Evolutionary conservation across 2,113 vertebrate genomes (phyloP), one percentile per base, ranked within the genome.

Genomic region (Atherinomorus stipes): DNA sequence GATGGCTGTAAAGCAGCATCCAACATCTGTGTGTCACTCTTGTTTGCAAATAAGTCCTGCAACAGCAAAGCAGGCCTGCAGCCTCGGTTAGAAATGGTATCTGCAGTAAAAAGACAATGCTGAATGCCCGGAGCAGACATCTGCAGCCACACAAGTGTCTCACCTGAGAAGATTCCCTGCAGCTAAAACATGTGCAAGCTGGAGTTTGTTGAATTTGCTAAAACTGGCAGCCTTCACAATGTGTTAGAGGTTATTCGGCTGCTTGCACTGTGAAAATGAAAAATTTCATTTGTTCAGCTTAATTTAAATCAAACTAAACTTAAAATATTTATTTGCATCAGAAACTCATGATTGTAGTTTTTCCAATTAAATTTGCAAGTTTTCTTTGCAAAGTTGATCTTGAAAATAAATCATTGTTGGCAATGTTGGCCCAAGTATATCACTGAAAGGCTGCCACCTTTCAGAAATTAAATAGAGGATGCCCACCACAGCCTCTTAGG

Each of bases 11-110:
- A 34, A 34, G 31, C 8, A 34, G 8, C 31, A 34, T 34, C 78
- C 31, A 51, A 58, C 62, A 65, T 28, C 74, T 75, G 73, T 77
- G 64, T 73, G 85, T 73, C 78, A 76, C 72, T 72, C 67, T 28
- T 65, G 64, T 63, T 76, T 51, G 82, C 61, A 69, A 64, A 80
- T 73, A 63, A 80, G 78, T 60, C 52, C 11, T 54, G 26, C 25
- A 31, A 23, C 75, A 73, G 26, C 19, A 0, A 31, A 81, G 45
- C 64, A 64, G 67, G 69, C 82, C 78, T 11, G 58, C 38, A 75
- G 80, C 75, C 54, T 26, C 28, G 77, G 80, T 80, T 76, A 74
- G 64, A 38, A 58, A 52, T 42, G 54, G 57, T 66, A 40, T 67
- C 64, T 23, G 64, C 37, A 13, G 45, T 74, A 44, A 68, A 70